Percentiles rank a stretch among this genome's conserved stretches.
Conservation (phyloP, 2,888 invertebrate genomes). For the Imbricaverruca yamaguchii region DNA sequence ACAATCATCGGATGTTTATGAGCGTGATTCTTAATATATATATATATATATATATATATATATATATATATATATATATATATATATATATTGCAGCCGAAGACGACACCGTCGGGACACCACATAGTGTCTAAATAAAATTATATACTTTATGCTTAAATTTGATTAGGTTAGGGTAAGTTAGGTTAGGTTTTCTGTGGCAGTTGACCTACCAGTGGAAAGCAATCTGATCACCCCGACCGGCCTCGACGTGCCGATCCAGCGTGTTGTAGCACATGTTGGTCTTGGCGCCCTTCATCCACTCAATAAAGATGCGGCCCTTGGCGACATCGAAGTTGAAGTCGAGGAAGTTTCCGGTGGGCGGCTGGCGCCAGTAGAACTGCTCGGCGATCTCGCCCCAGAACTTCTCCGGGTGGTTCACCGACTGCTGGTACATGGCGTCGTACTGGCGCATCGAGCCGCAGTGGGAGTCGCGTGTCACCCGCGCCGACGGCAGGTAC, state of each 20-base stretch:
- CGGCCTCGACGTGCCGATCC: conserved; percentile 82
- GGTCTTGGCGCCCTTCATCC: conserved; percentile 90
- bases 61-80: too few species aligned
- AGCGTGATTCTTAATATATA: too few species aligned
- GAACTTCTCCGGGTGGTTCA: conserved; percentile 81
- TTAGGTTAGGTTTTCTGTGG: too few species aligned
- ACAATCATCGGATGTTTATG: too few species aligned
- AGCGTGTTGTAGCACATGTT: conserved; percentile 93
- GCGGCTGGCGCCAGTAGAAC: conserved; percentile 83
- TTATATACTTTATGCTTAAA: too few species aligned
- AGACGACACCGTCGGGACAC: too few species aligned
- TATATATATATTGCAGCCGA: too few species aligned
- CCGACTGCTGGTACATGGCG: conserved; percentile 72
- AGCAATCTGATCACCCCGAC: conserved; percentile 81
- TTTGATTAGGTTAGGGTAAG: too few species aligned
- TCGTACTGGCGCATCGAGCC: conserved; percentile 66
- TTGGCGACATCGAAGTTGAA: conserved; percentile 86
- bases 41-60: too few species aligned
- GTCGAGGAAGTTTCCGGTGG: conserved; percentile 64
- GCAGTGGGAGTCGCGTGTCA: conserved; percentile 47
- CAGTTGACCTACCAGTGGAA: conserved; percentile 77
- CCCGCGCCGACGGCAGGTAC: conserved; percentile 31
- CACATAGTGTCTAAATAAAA: too few species aligned
- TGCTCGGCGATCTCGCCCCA: conserved; percentile 90
- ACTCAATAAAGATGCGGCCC: conserved; percentile 84